A percentile compares a stretch with the other conserved stretches of the same genome.
These are phyloP conservation scores for Archivesica marissinica DNA, from an alignment of 1,140 invertebrate genomes.

Conservation along the genomic window DNA sequence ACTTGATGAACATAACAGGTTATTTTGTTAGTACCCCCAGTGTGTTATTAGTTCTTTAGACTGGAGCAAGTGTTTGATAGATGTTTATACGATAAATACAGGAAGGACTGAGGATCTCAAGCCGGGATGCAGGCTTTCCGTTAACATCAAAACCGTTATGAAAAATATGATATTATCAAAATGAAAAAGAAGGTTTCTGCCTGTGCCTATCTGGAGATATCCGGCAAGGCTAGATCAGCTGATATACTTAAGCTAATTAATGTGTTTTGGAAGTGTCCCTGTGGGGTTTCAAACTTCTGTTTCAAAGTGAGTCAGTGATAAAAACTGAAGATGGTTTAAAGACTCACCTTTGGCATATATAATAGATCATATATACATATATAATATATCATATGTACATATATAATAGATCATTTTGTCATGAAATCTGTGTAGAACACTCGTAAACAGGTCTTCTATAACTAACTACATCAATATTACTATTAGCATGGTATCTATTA, in stretches of 20 bases:
- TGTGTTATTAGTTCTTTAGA: slow-evolving; percentile 54
- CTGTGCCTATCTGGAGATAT: slow-evolving; percentile 35
- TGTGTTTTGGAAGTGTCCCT: slow-evolving; percentile 52
- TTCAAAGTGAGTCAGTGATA: slow-evolving; percentile 31
- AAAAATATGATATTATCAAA: slow-evolving; percentile 62
- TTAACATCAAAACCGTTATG: slow-evolving; percentile 38
- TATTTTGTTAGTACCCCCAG: slow-evolving; percentile 21
- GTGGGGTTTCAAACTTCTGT: slow-evolving; percentile 24
- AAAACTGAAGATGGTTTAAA: slow-evolving; percentile 26
- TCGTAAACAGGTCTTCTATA: no score
- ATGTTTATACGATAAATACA: slow-evolving; percentile 8
- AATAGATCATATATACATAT: slow-evolving; percentile 41
- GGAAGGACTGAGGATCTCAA: slow-evolving; percentile 12
- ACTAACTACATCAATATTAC: no score
- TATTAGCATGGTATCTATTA: no score
- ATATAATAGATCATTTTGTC: slow-evolving; percentile 13
- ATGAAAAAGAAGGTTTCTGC: slow-evolving; percentile 57
- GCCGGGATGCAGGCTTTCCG: slow-evolving; percentile 7
- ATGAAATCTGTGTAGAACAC: no score
- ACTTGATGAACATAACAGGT: slow-evolving; percentile 45
- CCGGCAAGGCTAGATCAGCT: slow-evolving; percentile 4
- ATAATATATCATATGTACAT: slow-evolving; percentile 24
- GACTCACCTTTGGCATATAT: slow-evolving; percentile 22
- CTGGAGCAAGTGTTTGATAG: slow-evolving; percentile 34
- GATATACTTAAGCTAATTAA: slow-evolving; percentile 53